phyloP scores from a whole-genome alignment of 2,797 vertebrate genomes.

The Ispidina lecontei region DNA sequence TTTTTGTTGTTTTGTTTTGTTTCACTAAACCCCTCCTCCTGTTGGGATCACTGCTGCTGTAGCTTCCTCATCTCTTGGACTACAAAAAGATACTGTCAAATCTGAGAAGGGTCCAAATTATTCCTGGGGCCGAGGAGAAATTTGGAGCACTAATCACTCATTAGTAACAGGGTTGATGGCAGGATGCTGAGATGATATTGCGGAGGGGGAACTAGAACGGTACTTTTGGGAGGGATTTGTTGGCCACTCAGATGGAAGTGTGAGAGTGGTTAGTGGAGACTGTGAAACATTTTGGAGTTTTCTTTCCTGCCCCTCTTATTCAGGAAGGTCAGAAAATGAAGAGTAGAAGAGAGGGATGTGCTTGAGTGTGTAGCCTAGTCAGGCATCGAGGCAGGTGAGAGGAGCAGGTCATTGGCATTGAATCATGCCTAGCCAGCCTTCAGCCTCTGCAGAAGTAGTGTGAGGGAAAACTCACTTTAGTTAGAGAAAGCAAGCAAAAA shows the following conservation, averaged over 20 bases:
- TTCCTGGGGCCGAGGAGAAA: neutral
- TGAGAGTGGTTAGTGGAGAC: neutral
- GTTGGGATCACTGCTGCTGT: slow-evolving; percentile 22
- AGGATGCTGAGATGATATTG: neutral
- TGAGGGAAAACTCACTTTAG: neutral
- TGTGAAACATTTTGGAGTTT: neutral
- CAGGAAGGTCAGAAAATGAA: neutral
- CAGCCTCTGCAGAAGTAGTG: neutral
- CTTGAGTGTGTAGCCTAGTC: neutral
- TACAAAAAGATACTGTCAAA: neutral
- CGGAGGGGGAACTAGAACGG: neutral
- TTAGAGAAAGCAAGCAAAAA: neutral
- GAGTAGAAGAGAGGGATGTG: neutral
- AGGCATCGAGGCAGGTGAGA: neutral
- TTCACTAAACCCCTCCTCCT: neutral
- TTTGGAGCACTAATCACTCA: neutral
- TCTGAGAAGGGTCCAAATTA: neutral
- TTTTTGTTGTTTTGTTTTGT: no score
- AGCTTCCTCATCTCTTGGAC: slow-evolving; percentile 30
- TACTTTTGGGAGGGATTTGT: neutral
- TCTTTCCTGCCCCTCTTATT: neutral
- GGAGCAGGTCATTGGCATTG: neutral
- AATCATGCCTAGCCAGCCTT: neutral
- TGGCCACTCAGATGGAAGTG: fast-evolving
- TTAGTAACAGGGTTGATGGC: neutral